phyloP scores from a whole-genome alignment of 2,888 invertebrate species.

The Epirrita christyi region DNA sequence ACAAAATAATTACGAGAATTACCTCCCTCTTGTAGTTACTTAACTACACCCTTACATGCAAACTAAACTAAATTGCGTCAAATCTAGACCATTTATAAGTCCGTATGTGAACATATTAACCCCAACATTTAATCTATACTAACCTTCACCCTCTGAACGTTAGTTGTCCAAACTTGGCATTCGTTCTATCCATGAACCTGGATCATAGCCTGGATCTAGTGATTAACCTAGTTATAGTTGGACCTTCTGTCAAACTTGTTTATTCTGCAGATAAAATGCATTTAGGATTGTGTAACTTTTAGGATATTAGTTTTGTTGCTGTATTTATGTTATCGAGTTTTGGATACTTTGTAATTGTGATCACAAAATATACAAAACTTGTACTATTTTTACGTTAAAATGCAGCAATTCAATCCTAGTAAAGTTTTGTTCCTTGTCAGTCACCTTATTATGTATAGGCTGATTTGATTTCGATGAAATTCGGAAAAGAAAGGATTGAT shows the following conservation, averaged over 20 bases:
- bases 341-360: neutral
- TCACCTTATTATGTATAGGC: too few species aligned
- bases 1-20: too few species aligned
- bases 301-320: neutral
- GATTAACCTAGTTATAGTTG: constrained; percentile 29
- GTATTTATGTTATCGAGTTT: neutral
- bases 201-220: constrained; percentile 40
- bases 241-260: constrained; percentile 43
- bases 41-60: too few species aligned
- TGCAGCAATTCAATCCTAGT: too few species aligned
- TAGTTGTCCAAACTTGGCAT: constrained; percentile 7
- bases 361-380: too few species aligned
- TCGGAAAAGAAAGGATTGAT: too few species aligned
- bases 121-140: neutral
- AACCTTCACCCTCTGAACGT: neutral
- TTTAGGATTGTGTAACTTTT: neutral
- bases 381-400: too few species aligned
- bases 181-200: constrained; percentile 41
- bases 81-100: too few species aligned
- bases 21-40: too few species aligned
- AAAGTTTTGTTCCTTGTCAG: too few species aligned
- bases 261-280: constrained; percentile 29
- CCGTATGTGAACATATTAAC: neutral
- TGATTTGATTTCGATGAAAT: too few species aligned
- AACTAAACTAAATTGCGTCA: too few species aligned